Base-by-base conservation (phyloP, 1,140 invertebrate species). In the Micrasema longulum region DNA sequence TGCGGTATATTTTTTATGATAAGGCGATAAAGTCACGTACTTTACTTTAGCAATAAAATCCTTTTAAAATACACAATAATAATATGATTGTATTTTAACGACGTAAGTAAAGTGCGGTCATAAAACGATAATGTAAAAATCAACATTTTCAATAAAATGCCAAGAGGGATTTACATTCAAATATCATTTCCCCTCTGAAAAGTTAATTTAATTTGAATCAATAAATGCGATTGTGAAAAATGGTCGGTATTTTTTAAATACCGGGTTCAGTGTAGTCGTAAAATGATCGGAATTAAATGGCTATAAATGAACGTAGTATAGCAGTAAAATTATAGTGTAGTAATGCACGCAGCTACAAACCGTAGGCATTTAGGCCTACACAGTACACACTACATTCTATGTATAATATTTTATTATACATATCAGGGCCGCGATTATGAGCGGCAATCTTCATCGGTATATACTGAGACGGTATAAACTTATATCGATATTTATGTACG, bases 231-330 rank as follows among this genome's bases (percentile, higher is more conserved):
- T 23, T 22, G 20, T 52, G 20, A 22, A 52, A 52, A 52, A 52
- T 18, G 18, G 18, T 52, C 48, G 18, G 48, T 23, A 52, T 41
- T 20, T 38, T 11, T 18, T 10, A 41, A 60, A 60, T 16, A 18
- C 14, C 35, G 16, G 55, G 36, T 60, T 38, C 41, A 43, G 55
- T 41, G 52, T 12, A 14, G 55, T 23, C 12, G 22, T 60, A 60
- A 20, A 60, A 60, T 60, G n/a, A 18, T 22, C 35, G 5, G 36
- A 60, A 60, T 60, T 60, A 60, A 60, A 60, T 60, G 18, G 7
- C 36, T 12, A 60, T 60, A 60, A 60, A 60, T 22, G 36, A 7
- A 36, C 18, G 20, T 36, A 36, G 23, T 20, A 60, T 60, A 11
- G 23, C 26, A 9, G n/a, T 7, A 20, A 55, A 31, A 60, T 16